These are phyloP conservation scores for Micromesistius poutassou DNA, from an alignment of 2,797 vertebrate species.

Conservation along the genomic window DNA sequence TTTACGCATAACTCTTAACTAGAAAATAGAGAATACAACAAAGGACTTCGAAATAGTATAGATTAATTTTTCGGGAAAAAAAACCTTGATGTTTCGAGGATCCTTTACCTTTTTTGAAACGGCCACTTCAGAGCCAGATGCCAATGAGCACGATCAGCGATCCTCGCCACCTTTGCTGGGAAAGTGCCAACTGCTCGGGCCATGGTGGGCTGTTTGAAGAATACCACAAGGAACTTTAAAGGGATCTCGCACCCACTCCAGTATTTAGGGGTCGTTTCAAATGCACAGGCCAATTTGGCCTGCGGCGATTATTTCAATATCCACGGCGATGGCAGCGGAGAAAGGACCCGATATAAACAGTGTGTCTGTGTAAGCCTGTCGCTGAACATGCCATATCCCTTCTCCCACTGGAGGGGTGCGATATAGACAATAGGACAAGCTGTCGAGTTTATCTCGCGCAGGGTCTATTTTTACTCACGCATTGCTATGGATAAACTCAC, in stretches of 20 bases:
- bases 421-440: not conserved
- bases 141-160: constrained; percentile 22
- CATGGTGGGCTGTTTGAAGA: constrained; percentile 12
- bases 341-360: constrained; percentile 4
- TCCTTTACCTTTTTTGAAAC: not conserved
- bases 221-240: not conserved
- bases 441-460: not conserved
- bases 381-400: not conserved
- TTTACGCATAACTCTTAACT: not conserved
- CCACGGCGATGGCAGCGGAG: not conserved
- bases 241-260: not conserved
- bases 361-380: not conserved
- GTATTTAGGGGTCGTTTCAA: not conserved
- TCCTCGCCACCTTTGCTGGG: constrained; percentile 38
- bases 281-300: constrained; percentile 18
- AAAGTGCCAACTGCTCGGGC: constrained; percentile 31
- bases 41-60: not conserved
- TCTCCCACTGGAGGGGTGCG: not conserved
- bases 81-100: not conserved
- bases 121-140: not conserved
- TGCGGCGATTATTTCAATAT: not conserved
- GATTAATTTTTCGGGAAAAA: not conserved
- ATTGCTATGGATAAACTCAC: constrained; percentile 93
- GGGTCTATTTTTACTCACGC: not conserved
- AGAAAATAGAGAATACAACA: not conserved